Percentiles rank a stretch among this genome's conserved stretches.
These are phyloP conservation scores for Tetranychus piercei DNA, from an alignment of 2,888 invertebrate genomes.

Conservation along the genomic window DNA sequence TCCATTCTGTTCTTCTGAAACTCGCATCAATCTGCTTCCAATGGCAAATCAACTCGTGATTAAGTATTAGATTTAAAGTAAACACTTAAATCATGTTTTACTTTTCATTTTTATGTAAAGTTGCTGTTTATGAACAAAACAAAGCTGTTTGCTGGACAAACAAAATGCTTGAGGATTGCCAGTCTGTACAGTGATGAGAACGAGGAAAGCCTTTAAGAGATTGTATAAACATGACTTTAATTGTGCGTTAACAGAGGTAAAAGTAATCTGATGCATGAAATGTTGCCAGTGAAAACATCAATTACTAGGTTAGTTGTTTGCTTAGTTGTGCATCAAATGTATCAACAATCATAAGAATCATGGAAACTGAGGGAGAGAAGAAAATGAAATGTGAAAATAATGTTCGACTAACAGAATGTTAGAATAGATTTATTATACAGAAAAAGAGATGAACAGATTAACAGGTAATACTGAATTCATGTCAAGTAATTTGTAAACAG, in stretches of 20 bases:
- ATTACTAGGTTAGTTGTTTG: neutral
- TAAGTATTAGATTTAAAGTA: too few species aligned
- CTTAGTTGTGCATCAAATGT: neutral
- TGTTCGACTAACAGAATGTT: too few species aligned
- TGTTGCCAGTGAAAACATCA: neutral
- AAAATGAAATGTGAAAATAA: neutral
- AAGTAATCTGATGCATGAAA: neutral
- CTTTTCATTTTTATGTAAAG: too few species aligned
- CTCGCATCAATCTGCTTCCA: too few species aligned
- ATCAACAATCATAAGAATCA: neutral
- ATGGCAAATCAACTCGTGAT: too few species aligned
- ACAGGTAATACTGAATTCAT: too few species aligned
- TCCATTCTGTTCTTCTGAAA: too few species aligned
- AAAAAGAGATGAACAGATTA: too few species aligned
- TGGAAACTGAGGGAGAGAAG: neutral
- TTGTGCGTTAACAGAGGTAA: neutral
- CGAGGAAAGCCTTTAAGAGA: neutral
- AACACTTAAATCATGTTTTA: too few species aligned
- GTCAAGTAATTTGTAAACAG: too few species aligned
- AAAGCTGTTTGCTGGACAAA: neutral
- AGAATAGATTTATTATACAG: too few species aligned
- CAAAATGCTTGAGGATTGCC: neutral
- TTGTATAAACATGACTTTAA: neutral
- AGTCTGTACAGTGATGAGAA: neutral
- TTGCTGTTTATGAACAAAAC: neutral